Evolutionary conservation across 2,113 vertebrate genomes (phyloP).

Genomic region (Turnix velox): DNA sequence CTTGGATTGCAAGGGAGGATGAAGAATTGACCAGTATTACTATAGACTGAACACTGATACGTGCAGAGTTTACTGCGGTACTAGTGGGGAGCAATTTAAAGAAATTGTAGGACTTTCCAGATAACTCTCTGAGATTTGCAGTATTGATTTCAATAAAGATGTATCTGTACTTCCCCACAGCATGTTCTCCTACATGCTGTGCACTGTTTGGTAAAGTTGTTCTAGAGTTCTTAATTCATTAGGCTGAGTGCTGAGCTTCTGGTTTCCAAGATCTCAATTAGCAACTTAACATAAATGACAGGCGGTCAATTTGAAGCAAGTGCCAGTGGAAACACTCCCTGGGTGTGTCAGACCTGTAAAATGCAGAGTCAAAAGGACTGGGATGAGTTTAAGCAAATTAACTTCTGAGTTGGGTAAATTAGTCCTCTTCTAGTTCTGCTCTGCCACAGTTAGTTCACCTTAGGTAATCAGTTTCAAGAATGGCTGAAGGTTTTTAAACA

Average conservation of each 20-base stretch:
- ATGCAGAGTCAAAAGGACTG: not conserved
- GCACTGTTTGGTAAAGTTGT: not conserved
- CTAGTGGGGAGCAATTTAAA: not conserved
- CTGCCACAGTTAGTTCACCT: not conserved
- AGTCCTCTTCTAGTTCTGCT: not conserved
- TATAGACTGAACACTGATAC: rapidly evolving
- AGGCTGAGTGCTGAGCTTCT: not conserved
- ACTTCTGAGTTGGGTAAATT: not conserved
- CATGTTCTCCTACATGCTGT: rapidly evolving
- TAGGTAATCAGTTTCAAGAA: not conserved
- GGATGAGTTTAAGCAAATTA: not conserved
- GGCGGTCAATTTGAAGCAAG: not conserved
- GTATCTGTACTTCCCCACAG: not conserved
- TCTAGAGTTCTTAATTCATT: not conserved
- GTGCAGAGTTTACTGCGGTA: not conserved
- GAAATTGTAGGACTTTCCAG: not conserved
- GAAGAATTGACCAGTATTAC: not conserved
- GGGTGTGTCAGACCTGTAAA: not conserved
- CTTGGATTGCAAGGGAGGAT: not conserved
- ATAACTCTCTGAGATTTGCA: not conserved
- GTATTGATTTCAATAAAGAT: not conserved
- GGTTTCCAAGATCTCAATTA: not conserved
- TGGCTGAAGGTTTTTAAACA: not conserved
- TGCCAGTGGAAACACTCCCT: not conserved
- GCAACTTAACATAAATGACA: not conserved